These are phyloP conservation scores for Ginglymostoma cirratum DNA, from an alignment of 2,113 vertebrate species.

Conservation along the genomic window DNA sequence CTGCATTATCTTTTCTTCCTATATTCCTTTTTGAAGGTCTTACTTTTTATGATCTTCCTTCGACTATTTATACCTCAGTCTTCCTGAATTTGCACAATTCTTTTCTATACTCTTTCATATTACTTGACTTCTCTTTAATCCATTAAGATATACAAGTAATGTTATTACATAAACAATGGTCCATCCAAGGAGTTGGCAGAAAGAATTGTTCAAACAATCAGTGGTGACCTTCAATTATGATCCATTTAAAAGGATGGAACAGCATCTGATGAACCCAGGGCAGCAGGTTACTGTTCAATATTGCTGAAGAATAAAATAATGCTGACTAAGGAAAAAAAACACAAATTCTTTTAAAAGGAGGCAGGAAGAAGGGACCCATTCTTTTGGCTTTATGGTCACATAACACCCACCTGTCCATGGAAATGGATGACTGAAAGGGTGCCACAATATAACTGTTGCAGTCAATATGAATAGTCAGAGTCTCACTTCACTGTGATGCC, in stretches of 20 bases:
- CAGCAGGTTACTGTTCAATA: background rate
- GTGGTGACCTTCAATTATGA: slow-evolving; percentile 31
- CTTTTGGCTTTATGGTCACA: background rate
- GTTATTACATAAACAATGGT: background rate
- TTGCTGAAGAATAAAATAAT: background rate
- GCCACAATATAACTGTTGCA: background rate
- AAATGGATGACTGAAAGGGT: background rate
- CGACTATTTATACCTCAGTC: background rate
- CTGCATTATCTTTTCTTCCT: background rate
- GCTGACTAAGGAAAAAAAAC: background rate
- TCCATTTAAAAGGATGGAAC: background rate
- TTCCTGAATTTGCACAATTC: background rate
- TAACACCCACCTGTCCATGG: background rate
- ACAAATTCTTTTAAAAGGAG: background rate
- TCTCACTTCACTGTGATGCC: background rate
- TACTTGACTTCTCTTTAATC: background rate
- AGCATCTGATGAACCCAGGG: background rate
- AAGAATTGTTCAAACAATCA: background rate
- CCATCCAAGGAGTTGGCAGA: background rate
- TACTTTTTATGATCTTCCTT: background rate
- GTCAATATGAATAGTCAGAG: background rate
- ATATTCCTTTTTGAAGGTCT: background rate
- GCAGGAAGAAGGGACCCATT: background rate
- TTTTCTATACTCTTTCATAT: background rate
- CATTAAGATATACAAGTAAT: too few species aligned